phyloP scores from a whole-genome alignment of 2,797 vertebrate species.

The Dryobates pubescens region DNA sequence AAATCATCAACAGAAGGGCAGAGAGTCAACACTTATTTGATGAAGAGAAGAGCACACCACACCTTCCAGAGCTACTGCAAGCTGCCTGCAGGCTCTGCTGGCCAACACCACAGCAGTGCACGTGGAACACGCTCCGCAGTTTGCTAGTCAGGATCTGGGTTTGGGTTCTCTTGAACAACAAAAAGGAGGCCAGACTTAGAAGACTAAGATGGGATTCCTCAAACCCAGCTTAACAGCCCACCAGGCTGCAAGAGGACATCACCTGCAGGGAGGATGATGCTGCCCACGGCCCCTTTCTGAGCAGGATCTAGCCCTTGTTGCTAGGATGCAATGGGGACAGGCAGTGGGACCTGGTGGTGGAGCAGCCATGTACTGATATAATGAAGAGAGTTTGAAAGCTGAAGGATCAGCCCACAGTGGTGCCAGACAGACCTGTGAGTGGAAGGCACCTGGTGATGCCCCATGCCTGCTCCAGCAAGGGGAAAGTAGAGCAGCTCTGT shows the following conservation, averaged over 20 bases:
- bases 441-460: fast-evolving
- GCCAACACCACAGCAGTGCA: background rate
- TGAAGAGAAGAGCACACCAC: conserved; percentile 23
- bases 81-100: background rate
- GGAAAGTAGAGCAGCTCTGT: background rate
- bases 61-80: conserved; percentile 54
- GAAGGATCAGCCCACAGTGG: background rate
- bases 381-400: background rate
- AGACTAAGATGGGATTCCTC: background rate
- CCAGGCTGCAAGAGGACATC: background rate
- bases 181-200: background rate
- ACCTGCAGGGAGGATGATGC: background rate
- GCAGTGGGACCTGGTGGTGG: background rate
- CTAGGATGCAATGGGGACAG: fast-evolving
- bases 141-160: background rate
- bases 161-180: background rate
- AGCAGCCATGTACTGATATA: fast-evolving
- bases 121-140: background rate
- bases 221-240: background rate
- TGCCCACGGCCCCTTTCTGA: background rate
- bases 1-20: conserved; percentile 50
- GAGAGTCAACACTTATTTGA: conserved; percentile 27
- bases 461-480: fast-evolving
- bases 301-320: background rate
- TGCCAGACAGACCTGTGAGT: background rate